Percentiles rank a stretch among this genome's conserved stretches.
These are phyloP conservation scores for Mandrillus leucophaeus DNA, from an alignment of 2,113 vertebrate genomes.

Conservation along the genomic window DNA sequence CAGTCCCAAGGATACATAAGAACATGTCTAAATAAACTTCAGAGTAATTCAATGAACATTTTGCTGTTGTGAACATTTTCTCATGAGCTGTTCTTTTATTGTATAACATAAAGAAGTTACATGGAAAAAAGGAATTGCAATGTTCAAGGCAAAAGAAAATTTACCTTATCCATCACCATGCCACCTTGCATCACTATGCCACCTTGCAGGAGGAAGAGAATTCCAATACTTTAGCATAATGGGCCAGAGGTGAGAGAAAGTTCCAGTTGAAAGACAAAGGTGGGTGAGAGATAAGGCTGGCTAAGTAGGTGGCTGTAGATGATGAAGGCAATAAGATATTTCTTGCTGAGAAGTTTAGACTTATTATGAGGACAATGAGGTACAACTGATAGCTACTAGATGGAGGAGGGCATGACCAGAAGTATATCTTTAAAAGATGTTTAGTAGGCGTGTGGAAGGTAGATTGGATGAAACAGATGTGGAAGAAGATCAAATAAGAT, in stretches of 20 bases:
- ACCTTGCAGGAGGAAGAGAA: not conserved
- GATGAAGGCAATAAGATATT: not conserved
- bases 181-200: not conserved
- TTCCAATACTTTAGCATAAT: not conserved
- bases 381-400: not conserved
- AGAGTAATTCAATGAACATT: not conserved
- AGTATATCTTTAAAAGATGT: not conserved
- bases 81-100: constrained; percentile 37
- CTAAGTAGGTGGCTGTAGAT: not conserved
- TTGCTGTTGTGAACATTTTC: constrained; percentile 32
- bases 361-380: not conserved
- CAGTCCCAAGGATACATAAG: not conserved
- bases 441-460: not conserved
- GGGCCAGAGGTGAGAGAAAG: not conserved
- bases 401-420: not conserved
- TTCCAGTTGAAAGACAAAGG: not conserved
- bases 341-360: not conserved
- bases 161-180: not conserved
- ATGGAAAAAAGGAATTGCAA: not conserved
- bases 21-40: constrained; percentile 25
- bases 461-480: not conserved
- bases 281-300: not conserved
- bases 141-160: constrained; percentile 46
- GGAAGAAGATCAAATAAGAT: not conserved
- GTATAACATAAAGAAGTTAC: constrained; percentile 16